Base-by-base conservation (phyloP, 2,888 invertebrate species). In the Eurytoma adleriae region DNA sequence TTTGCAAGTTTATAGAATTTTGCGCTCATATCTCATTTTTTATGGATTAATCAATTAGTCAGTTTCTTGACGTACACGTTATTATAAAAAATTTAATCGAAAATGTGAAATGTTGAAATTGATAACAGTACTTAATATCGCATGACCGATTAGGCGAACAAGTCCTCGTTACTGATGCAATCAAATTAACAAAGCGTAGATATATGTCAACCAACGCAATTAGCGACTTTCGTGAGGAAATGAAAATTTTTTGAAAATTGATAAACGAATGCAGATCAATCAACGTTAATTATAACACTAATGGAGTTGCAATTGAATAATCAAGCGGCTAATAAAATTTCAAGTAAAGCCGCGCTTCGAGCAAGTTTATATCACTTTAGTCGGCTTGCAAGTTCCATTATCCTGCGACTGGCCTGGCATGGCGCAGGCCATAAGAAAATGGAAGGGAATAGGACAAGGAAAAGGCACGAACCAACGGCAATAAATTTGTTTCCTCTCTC, bases 401-500 rank as follows among this genome's bases (percentile, higher is more conserved):
- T 24, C 40, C 24, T 27, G 61, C 7, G n/a, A n/a, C n/a, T n/a
- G n/a, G n/a, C n/a, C n/a, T n/a, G n/a, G 0, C 30, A 64, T 14
- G 1, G 14, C 14, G 16, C 40, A 2, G n/a, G n/a, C n/a, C 16
- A 48, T 10, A 66, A 66, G 48, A 66, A 27, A 54, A 54, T 2
- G 13, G 3, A 4, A 16, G 12, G 24, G 3, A 5, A 10, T 16
- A 18, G 2, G 12, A 18, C n/a, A 16, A 54, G 10, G 56, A 54
- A 48, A 48, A 24, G 40, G 13, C 24, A 50, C 48, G 4, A 68
- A 14, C 57, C 13, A 48, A 50, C 59, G 57, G 40, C 61, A 48
- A 59, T 59, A 71, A 71, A 61, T 20, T 24, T 61, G 4, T 61
- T 71, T 61, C 56, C n/a, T n/a, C n/a, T n/a, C n/a, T n/a, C n/a